Base-by-base conservation (phyloP, 53 echinoderm and acorn worm species). In the Astropecten irregularis region DNA sequence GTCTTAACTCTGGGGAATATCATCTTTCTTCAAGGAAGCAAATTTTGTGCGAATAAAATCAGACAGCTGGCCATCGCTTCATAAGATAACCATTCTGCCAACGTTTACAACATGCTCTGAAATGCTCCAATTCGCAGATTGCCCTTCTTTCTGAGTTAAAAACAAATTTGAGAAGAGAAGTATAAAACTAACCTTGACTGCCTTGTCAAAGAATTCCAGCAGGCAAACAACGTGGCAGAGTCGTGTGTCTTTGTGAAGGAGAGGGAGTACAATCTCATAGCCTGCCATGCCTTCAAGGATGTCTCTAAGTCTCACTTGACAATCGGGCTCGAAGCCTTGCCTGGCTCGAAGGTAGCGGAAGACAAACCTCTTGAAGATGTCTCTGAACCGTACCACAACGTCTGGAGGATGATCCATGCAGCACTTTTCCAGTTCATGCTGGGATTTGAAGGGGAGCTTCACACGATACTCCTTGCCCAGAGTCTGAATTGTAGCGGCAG, bases 261-360 rank as follows among this genome's bases (percentile, higher is more conserved):
- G 64, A 63, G 66, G 66, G 33, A 67, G 2, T 30, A 86, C 61
- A 40, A 53, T 34, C 23, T 61, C 50, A 29, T 32, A 48, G 37
- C 44, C 67, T 30, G 55, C 42, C 23, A 76, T 34, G 26, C 52
- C 49, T 36, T 28, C 25, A 14, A 86, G 20, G 37, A 86, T 25
- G 34, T 86, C 86, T 35, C 6, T 19, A 15, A 86, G 86, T 8
- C 49, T 79, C 21, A 49, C 16, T 7, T 64, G 64, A 66, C 48
- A 33, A 54, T 77, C 51, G 21, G 77, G 47, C 5, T 77, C 28
- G 51, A 64, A 46, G 44, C 44, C 40, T 7, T 31, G 55, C 44
- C 69, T 39, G 13, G 86, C 49, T 39, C 86, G 62, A 10, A 86
- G 52, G 68, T 48, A 86, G 39, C 86, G 86, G 54, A 77, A 86